phyloP scores from a whole-genome alignment of 2,888 invertebrate genomes.

The Eupithecia exiguata region DNA sequence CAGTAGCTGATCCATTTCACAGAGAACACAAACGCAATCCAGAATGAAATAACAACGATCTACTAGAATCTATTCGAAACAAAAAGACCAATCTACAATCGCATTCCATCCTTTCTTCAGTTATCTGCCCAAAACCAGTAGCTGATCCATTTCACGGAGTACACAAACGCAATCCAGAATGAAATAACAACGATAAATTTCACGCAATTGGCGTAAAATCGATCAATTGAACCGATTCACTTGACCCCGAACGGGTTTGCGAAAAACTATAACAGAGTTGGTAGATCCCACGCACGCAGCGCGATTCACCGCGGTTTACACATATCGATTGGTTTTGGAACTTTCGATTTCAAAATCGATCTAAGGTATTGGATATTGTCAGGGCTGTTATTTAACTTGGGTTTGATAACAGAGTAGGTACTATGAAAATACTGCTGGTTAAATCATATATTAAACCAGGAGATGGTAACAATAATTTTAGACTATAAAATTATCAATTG shows the following conservation, averaged over 20 bases:
- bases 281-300: neutral
- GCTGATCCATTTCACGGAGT: neutral
- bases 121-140: neutral
- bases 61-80: neutral
- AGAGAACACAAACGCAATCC: neutral
- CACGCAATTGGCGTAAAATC: slow-evolving; percentile 1
- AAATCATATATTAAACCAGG: no score
- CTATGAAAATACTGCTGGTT: no score
- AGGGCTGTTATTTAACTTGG: neutral
- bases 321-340: neutral
- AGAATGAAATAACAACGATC: slow-evolving; percentile 2
- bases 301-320: neutral
- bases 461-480: no score
- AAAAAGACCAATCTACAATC: neutral
- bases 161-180: neutral
- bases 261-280: neutral
- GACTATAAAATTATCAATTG: no score
- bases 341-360: neutral
- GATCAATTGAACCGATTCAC: neutral
- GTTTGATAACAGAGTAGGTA: neutral
- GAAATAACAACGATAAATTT: neutral
- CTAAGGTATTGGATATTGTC: neutral
- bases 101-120: neutral
- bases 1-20: slow-evolving; percentile 1
- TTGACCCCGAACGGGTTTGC: slow-evolving; percentile 4